phyloP scores from a whole-genome alignment of 2,113 vertebrate species.

The Nannobrachium achirus region DNA sequence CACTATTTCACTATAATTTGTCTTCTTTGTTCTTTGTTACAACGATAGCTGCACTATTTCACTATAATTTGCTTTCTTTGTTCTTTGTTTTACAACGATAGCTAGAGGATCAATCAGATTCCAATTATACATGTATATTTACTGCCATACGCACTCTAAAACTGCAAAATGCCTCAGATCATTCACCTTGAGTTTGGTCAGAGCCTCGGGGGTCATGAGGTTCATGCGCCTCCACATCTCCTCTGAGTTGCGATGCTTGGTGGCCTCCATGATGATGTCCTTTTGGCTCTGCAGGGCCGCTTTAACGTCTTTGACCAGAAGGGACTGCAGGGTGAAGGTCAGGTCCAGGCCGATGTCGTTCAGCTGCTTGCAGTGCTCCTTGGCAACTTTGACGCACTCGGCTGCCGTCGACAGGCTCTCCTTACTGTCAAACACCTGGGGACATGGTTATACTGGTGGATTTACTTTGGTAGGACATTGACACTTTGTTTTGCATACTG shows the following conservation, averaged over 20 bases:
- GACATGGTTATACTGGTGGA: too few species aligned
- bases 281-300: conserved; percentile 93
- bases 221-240: conserved; percentile 99
- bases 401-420: conserved; percentile 95
- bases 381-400: conserved; percentile 95
- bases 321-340: conserved; percentile 93
- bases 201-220: conserved; percentile 95
- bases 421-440: conserved; percentile 93
- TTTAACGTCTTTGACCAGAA: conserved; percentile 93
- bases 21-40: too few species aligned
- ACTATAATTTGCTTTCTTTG: too few species aligned
- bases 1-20: too few species aligned
- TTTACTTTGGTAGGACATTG: too few species aligned
- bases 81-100: too few species aligned
- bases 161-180: conserved; percentile 76
- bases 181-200: conserved; percentile 91
- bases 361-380: conserved; percentile 95
- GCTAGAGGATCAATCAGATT: too few species aligned
- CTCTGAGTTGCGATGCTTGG: conserved; percentile 97
- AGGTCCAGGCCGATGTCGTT: conserved; percentile 95
- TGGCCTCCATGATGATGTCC: conserved; percentile 97
- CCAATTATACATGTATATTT: too few species aligned
- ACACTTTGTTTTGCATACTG: not conserved
- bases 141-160: too few species aligned
- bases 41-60: too few species aligned